These are phyloP conservation scores for Ifrita kowaldi DNA, from an alignment of 2,113 vertebrate species.

Conservation along the genomic window DNA sequence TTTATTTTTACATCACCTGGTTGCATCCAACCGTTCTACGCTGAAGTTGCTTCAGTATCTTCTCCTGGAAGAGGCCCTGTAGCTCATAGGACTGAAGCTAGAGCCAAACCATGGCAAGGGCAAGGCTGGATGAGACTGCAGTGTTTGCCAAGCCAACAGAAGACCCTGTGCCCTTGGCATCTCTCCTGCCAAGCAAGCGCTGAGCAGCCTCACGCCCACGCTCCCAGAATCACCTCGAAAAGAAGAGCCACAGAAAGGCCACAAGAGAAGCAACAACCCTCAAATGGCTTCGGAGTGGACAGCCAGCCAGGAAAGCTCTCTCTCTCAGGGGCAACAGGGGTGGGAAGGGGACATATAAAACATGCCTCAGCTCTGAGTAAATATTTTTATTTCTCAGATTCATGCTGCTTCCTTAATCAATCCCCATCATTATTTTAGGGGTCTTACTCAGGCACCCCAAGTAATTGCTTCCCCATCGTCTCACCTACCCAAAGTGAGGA, in stretches of 20 bases:
- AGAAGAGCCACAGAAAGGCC: background rate
- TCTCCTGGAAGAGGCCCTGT: background rate
- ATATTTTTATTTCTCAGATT: background rate
- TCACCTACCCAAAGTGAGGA: background rate
- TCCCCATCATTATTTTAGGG: background rate
- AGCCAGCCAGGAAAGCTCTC: background rate
- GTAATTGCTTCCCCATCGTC: background rate
- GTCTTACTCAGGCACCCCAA: background rate
- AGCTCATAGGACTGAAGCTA: background rate
- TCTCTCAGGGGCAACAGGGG: background rate
- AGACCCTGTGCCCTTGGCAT: background rate
- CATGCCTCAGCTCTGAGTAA: background rate
- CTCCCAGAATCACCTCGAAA: rapidly evolving
- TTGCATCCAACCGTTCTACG: background rate
- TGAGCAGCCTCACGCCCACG: rapidly evolving
- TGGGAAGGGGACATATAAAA: background rate
- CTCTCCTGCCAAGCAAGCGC: background rate
- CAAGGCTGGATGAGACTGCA: background rate
- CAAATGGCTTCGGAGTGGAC: rapidly evolving
- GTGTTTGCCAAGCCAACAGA: background rate
- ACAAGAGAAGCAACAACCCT: background rate
- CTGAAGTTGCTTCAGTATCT: background rate
- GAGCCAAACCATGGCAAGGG: background rate
- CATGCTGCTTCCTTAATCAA: background rate
- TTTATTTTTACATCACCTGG: background rate